Evolutionary conservation across 2,888 invertebrate genomes (phyloP).

Genomic region (Chrysolina haemoptera): DNA sequence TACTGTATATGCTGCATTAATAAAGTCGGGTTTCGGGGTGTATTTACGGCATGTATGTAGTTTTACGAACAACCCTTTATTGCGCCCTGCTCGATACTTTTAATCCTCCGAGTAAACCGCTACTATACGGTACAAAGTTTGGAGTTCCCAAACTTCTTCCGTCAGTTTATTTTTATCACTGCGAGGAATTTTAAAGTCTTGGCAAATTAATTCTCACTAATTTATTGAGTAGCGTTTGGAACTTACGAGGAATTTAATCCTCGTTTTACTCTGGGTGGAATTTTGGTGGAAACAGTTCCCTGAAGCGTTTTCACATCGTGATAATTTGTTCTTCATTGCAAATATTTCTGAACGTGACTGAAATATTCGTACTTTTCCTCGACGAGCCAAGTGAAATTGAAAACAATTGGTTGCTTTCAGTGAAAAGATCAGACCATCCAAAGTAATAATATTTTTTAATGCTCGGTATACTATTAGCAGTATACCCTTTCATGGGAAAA

Average conservation of each 20-base stretch:
- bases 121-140: constrained; percentile 14
- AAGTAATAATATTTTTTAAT: too few relatives aligned
- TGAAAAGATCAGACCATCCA: too few relatives aligned
- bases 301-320: neutral
- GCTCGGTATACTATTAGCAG: too few relatives aligned
- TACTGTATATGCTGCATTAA: constrained; percentile 4
- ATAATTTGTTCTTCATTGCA: neutral
- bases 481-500: too few relatives aligned
- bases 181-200: constrained; percentile 34
- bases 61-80: constrained; percentile 17
- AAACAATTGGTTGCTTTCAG: too few relatives aligned
- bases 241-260: constrained; percentile 40
- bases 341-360: neutral
- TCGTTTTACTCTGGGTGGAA: constrained; percentile 7
- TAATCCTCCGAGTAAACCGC: constrained; percentile 23
- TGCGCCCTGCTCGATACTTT: constrained; percentile 9
- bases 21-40: neutral
- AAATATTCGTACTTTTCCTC: neutral
- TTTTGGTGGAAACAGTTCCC: neutral
- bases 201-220: constrained; percentile 44
- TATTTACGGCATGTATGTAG: constrained; percentile 6
- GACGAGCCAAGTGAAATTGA: neutral
- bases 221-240: constrained; percentile 43
- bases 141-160: constrained; percentile 28
- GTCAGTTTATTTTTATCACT: constrained; percentile 41